phyloP scores from a whole-genome alignment of 2,888 invertebrate genomes.

The Habrosyne pyritoides region DNA sequence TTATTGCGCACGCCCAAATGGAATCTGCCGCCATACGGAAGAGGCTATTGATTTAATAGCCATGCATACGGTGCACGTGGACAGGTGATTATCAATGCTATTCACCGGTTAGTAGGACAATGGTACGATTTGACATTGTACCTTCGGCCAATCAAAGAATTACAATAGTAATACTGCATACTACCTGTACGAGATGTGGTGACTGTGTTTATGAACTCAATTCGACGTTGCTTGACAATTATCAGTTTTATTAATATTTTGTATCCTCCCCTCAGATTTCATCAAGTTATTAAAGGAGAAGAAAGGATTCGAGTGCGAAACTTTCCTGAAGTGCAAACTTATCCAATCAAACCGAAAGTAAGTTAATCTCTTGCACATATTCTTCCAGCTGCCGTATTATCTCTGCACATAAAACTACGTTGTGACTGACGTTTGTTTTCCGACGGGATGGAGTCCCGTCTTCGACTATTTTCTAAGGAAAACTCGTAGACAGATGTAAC shows the following conservation, averaged over 20 bases:
- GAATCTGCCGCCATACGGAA: slow-evolving; percentile 52
- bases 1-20: slow-evolving; percentile 81
- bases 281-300: slow-evolving; percentile 31
- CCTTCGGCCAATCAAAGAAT: not conserved
- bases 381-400: slow-evolving; percentile 26
- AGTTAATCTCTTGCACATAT: slow-evolving; percentile 46
- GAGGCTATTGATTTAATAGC: slow-evolving; percentile 53
- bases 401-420: slow-evolving; percentile 28
- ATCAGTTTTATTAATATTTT: slow-evolving; percentile 26
- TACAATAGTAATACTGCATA: not conserved
- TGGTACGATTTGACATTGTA: not conserved
- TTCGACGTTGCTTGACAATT: slow-evolving; percentile 15
- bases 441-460: slow-evolving; percentile 36
- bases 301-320: slow-evolving; percentile 37
- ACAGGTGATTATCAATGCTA: slow-evolving; percentile 6
- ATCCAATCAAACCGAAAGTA: slow-evolving; percentile 44
- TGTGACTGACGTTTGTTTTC: slow-evolving; percentile 37
- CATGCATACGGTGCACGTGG: slow-evolving; percentile 28
- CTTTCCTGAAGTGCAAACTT: slow-evolving; percentile 47
- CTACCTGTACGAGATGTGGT: no score
- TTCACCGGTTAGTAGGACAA: not conserved
- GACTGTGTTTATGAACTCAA: no score
- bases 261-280: slow-evolving; percentile 43
- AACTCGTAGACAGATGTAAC: slow-evolving; percentile 44
- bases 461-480: slow-evolving; percentile 38